Percentiles rank a stretch among this genome's conserved stretches.
These are phyloP conservation scores for Heliconius nattereri DNA, from an alignment of 1,140 invertebrate genomes.

Conservation along the genomic window DNA sequence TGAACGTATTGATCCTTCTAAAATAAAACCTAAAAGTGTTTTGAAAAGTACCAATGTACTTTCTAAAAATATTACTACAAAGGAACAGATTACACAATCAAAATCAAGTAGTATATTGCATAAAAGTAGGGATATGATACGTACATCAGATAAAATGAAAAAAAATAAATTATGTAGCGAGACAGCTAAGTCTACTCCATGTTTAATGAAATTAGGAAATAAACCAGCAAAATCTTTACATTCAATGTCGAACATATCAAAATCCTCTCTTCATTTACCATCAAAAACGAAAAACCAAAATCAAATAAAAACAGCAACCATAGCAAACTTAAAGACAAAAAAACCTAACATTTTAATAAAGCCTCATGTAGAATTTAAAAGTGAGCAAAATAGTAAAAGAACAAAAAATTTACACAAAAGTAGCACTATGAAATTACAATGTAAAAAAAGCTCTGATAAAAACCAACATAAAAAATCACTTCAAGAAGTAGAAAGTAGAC, in stretches of 20 bases:
- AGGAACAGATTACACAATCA: not conserved
- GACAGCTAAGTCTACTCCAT: conserved; percentile 59
- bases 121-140: conserved; percentile 73
- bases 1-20: conserved; percentile 65
- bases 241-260: conserved; percentile 56
- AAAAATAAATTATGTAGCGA: conserved; percentile 60
- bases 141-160: conserved; percentile 73
- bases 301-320: conserved; percentile 63
- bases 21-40: conserved; percentile 57
- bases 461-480: conserved; percentile 40
- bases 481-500: conserved; percentile 46
- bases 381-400: conserved; percentile 61
- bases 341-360: conserved; percentile 58
- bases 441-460: conserved; percentile 42
- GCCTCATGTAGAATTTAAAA: conserved; percentile 53
- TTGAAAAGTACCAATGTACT: conserved; percentile 38
- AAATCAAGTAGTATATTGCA: conserved; percentile 51
- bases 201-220: conserved; percentile 49
- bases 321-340: conserved; percentile 70
- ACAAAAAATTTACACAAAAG: conserved; percentile 55
- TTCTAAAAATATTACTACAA: conserved; percentile 33
- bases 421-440: conserved; percentile 39
- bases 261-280: conserved; percentile 63
- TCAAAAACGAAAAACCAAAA: conserved; percentile 52
- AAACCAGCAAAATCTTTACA: conserved; percentile 52